These are phyloP conservation scores for Nysson spinosus DNA, from an alignment of 2,888 invertebrate species.

Conservation along the genomic window DNA sequence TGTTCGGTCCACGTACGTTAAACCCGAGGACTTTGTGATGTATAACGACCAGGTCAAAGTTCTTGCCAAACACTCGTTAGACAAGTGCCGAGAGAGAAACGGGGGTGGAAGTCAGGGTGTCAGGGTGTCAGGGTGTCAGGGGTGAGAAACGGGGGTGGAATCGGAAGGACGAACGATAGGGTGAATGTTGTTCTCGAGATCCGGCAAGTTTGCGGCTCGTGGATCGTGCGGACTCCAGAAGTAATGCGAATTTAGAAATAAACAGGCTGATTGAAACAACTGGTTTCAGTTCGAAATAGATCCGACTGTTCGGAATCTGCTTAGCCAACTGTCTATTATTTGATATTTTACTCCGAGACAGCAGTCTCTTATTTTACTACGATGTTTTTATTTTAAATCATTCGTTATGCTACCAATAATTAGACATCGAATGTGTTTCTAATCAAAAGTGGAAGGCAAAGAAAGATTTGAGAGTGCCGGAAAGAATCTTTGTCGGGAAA, in stretches of 20 bases:
- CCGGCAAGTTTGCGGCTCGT: conserved; percentile 4
- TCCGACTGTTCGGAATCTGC: too few species aligned
- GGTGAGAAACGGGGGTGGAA: neutral
- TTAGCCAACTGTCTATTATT: too few species aligned
- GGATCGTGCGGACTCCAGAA: neutral
- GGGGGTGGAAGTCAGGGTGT: neutral
- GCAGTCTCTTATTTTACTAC: too few species aligned
- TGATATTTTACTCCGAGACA: too few species aligned
- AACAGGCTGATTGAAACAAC: conserved; percentile 10
- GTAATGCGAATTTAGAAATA: conserved; percentile 7
- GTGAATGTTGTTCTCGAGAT: conserved; percentile 9
- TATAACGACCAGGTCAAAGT: conserved; percentile 49
- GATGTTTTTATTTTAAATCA: too few species aligned
- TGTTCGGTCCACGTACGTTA: neutral
- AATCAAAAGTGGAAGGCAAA: too few species aligned
- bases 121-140: neutral
- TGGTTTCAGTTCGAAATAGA: conserved; percentile 2
- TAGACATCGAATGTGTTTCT: neutral
- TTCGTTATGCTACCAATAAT: too few species aligned
- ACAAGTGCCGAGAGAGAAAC: conserved; percentile 11
- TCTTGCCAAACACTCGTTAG: conserved; percentile 52
- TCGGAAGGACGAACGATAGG: neutral
- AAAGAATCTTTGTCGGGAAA: neutral
- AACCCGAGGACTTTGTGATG: conserved; percentile 26
- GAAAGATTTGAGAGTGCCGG: too few species aligned